Conservation (phyloP, 2,888 invertebrate species). For the Cordilura impudica region DNA sequence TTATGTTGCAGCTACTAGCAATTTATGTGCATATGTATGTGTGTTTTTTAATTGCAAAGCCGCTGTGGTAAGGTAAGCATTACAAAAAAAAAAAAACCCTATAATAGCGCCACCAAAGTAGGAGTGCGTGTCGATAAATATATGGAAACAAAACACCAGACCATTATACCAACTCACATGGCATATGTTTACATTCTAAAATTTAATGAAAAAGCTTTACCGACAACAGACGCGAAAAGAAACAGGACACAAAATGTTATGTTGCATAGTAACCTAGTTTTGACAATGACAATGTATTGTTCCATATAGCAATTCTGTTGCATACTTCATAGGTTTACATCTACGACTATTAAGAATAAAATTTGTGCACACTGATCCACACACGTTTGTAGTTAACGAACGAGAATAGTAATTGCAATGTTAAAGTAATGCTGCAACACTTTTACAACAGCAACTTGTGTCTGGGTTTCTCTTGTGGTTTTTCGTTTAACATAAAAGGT, state of each 20-base stretch:
- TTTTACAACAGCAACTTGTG: constrained; percentile 7
- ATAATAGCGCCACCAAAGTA: too few relatives aligned
- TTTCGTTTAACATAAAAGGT: too few relatives aligned
- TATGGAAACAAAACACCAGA: neutral
- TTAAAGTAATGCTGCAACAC: constrained; percentile 2
- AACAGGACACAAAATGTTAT: neutral
- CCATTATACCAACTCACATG: neutral
- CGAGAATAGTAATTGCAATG: neutral
- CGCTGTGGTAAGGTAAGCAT: neutral
- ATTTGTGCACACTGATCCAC: too few relatives aligned
- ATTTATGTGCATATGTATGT: too few relatives aligned
- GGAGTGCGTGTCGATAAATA: neutral
- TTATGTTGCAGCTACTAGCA: neutral
- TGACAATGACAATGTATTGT: neutral
- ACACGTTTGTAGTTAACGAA: too few relatives aligned
- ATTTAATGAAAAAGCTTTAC: neutral
- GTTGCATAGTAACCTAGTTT: constrained; percentile 12
- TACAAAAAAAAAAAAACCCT: too few relatives aligned
- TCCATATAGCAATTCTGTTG: neutral
- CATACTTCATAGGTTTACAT: neutral
- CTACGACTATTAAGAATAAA: too few relatives aligned
- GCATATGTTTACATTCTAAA: neutral
- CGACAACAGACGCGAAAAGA: neutral
- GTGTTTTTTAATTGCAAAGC: too few relatives aligned
- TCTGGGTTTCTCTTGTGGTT: neutral